Base-by-base conservation (phyloP, 2,888 invertebrate species). In the Tipula confusa region DNA sequence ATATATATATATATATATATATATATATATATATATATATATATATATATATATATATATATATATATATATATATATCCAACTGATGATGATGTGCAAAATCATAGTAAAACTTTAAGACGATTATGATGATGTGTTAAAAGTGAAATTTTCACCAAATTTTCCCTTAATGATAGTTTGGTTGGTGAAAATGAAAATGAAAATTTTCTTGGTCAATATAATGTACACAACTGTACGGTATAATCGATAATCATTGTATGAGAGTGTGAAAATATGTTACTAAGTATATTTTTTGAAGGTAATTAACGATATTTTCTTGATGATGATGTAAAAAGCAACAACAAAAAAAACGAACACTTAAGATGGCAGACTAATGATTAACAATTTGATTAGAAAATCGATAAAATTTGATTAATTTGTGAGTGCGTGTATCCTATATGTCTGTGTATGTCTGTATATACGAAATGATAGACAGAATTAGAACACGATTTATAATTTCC, bases 241-340 rank as follows among this genome's bases (percentile, higher is more conserved):
- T 64, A 11, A 64, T 64, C 64, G 64, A 64, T 64, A 64, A 64
- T 64, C 24, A 24, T 64, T 24, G 64, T 64, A 64, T 64, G 64
- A 64, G 64, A 64, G 64, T 64, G 24, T 24, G 24, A 64, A 64
- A 64, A 64, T 64, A 64, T 64, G 64, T 64, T 64, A 24, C 64
- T 64, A 24, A 64, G 64, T 64, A 24, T 64, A 43, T n/a, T 36
- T 43, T 43, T 64, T 64, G 64, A 64, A 43, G 64, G 64, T 64
- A 64, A 64, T 64, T 64, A 64, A 64, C 64, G 64, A 64, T 64
- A 64, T 64, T 64, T 64, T 64, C 64, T 64, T 64, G 64, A 64
- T 64, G 64, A 64, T 64, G 64, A 24, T 64, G 64, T 64, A 24
- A 24, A 64, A 64, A n/a, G n/a, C n/a, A n/a, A n/a, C n/a, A n/a